Evolutionary conservation across 2,797 vertebrate species (phyloP).

Genomic region (Alcedo atthis): DNA sequence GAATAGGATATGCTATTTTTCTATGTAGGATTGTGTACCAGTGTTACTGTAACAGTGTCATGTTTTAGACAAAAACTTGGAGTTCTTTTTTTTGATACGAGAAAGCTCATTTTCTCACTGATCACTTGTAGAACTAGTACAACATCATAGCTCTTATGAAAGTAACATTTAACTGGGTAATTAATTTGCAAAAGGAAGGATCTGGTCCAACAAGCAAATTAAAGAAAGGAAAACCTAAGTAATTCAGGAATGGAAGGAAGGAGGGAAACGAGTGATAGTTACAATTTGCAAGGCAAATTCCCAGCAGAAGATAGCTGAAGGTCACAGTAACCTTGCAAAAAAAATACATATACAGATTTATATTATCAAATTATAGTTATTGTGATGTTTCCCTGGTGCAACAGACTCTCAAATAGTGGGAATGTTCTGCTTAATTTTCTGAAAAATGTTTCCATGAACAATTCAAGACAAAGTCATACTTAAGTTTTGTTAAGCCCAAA

Average conservation of each 20-base stretch:
- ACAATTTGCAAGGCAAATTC: constrained; percentile 39
- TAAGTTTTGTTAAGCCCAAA: background rate
- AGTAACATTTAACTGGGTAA: constrained; percentile 1
- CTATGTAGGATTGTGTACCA: background rate
- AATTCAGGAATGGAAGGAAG: constrained; percentile 1
- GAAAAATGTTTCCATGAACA: background rate
- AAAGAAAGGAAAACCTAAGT: constrained; percentile 32
- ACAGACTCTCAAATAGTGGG: background rate
- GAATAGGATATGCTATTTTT: background rate
- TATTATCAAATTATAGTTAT: background rate
- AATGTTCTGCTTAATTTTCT: background rate
- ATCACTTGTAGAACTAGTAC: background rate
- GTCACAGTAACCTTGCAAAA: background rate
- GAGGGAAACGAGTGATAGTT: constrained; percentile 4
- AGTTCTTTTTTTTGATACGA: background rate
- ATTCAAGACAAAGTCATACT: background rate
- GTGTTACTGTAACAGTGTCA: background rate
- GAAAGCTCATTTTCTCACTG: background rate
- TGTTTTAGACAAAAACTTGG: background rate
- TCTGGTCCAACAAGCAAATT: constrained; percentile 43
- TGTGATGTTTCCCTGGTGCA: background rate
- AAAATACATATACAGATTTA: background rate
- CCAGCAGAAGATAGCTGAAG: background rate
- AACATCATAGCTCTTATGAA: background rate
- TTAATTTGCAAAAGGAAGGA: constrained; percentile 50